Conservation (phyloP, 2,113 vertebrate genomes). For the Callithrix jacchus region DNA sequence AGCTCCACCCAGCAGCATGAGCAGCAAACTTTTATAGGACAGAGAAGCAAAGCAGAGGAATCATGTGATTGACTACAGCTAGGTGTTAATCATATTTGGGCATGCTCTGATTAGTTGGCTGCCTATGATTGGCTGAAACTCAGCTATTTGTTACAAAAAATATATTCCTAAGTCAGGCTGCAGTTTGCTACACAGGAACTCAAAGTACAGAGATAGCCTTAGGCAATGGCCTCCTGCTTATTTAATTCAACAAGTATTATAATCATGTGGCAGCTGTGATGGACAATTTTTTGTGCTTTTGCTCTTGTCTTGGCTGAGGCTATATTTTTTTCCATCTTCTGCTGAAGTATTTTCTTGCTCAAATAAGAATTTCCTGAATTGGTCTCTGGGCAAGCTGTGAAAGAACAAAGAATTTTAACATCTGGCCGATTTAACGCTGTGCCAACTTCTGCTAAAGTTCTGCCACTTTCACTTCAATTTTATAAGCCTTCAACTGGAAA, state of each 20-base stretch:
- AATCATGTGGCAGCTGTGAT: background rate
- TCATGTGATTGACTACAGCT: background rate
- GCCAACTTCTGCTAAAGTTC: background rate
- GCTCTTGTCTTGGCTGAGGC: slow-evolving; percentile 44
- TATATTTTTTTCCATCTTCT: slow-evolving; percentile 4
- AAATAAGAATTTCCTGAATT: slow-evolving; percentile 59
- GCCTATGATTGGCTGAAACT: background rate
- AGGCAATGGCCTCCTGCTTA: background rate
- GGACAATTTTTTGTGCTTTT: background rate
- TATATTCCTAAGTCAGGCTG: background rate
- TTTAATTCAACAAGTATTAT: background rate
- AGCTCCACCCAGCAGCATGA: background rate
- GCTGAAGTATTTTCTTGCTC: slow-evolving; percentile 35
- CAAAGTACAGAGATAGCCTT: background rate
- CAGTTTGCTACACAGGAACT: background rate
- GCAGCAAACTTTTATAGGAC: background rate
- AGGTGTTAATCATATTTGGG: background rate
- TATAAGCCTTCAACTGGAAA: slow-evolving; percentile 18
- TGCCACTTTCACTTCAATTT: slow-evolving; percentile 44
- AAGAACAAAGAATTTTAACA: slow-evolving; percentile 58
- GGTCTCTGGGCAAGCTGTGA: slow-evolving; percentile 32
- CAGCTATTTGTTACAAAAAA: background rate
- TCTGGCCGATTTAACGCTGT: slow-evolving; percentile 4
- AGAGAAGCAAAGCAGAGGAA: background rate
- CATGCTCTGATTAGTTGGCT: background rate